These are phyloP conservation scores for Hystrix cristata DNA, from an alignment of 2,113 vertebrate species.

Conservation along the genomic window DNA sequence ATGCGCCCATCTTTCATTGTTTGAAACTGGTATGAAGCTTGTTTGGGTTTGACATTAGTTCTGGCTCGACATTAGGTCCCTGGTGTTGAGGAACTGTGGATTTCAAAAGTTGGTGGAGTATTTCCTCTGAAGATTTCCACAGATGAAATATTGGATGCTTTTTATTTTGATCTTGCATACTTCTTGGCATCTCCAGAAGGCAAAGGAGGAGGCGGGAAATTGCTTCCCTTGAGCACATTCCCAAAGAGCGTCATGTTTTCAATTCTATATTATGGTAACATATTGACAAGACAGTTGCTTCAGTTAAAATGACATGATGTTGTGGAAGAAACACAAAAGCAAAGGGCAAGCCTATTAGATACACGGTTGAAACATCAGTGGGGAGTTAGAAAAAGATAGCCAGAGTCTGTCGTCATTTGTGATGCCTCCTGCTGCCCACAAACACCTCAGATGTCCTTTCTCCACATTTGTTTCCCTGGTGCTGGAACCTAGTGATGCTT, in stretches of 20 bases:
- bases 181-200: constrained; percentile 12
- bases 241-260: constrained; percentile 2
- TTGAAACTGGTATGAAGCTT: neutral
- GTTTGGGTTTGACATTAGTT: neutral
- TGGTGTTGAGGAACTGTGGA: neutral
- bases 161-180: constrained; percentile 22
- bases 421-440: neutral
- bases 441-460: neutral
- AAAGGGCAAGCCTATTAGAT: neutral
- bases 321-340: neutral
- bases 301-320: neutral
- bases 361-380: neutral
- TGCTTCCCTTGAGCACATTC: neutral
- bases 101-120: constrained; percentile 6
- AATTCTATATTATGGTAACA: neutral
- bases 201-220: neutral
- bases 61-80: neutral
- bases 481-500: neutral
- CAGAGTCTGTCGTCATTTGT: neutral
- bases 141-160: neutral
- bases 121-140: constrained; percentile 21
- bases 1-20: neutral
- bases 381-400: neutral
- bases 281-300: neutral
- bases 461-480: neutral